Conservation (phyloP, 37 sponge, comb jelly and placozoan genomes). For the Bolinopsis microptera region DNA sequence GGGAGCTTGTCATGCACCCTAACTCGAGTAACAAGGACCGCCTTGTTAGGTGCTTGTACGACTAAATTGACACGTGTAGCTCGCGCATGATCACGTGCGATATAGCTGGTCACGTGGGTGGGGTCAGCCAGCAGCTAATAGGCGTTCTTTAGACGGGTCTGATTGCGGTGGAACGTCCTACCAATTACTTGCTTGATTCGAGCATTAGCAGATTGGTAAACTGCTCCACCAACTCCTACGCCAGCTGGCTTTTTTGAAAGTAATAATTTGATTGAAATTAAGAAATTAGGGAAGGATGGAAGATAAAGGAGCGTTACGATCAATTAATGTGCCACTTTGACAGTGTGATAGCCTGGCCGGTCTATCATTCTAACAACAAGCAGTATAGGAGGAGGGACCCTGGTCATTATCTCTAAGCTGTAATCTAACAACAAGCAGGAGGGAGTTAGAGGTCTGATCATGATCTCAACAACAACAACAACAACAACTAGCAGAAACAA, state of each 20-base stretch:
- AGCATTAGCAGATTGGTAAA: conserved; percentile 25
- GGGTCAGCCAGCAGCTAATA: background rate
- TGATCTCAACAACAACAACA: too few species aligned
- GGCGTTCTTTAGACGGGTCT: background rate
- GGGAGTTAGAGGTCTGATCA: too few species aligned
- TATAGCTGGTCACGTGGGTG: background rate
- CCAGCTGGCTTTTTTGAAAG: conserved; percentile 55
- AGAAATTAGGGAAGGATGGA: conserved; percentile 16
- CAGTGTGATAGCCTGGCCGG: background rate
- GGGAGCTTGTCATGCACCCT: conserved; percentile 47
- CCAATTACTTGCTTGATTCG: conserved; percentile 56
- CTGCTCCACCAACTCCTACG: conserved; percentile 8
- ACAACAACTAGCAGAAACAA: too few species aligned
- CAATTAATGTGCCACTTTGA: background rate
- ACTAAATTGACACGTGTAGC: conserved; percentile 61
- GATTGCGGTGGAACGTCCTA: conserved; percentile 33
- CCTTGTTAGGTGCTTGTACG: conserved; percentile 32
- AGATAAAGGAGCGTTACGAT: background rate
- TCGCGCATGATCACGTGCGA: background rate
- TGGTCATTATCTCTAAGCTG: too few species aligned
- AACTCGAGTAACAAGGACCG: conserved; percentile 48
- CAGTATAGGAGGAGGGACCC: too few species aligned
- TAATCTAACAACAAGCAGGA: too few species aligned
- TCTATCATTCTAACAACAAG: too few species aligned
- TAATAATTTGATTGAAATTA: conserved; percentile 61